These are phyloP conservation scores for Onchidella celtica DNA, from an alignment of 2,888 invertebrate genomes.

Conservation along the genomic window DNA sequence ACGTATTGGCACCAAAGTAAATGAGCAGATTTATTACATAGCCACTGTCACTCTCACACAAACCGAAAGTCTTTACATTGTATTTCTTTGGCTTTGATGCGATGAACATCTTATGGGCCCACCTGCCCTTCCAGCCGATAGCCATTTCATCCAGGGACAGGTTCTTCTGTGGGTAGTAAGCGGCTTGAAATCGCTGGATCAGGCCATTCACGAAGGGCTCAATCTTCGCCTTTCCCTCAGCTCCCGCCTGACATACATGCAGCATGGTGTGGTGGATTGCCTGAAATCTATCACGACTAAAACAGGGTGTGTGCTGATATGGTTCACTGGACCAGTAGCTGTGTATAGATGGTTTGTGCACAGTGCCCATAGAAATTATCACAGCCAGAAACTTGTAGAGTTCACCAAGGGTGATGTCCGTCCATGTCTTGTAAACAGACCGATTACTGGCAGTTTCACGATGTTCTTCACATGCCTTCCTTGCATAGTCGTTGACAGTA, in stretches of 20 bases:
- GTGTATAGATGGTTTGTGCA: background rate
- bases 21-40: background rate
- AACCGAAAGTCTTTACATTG: background rate
- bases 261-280: background rate
- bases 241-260: background rate
- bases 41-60: background rate
- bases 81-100: slow-evolving; percentile 8
- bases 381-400: slow-evolving; percentile 3
- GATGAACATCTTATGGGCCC: background rate
- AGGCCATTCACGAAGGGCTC: slow-evolving; percentile 10
- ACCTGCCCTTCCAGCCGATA: background rate
- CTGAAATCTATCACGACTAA: background rate
- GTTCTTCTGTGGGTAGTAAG: slow-evolving; percentile 3
- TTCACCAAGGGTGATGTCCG: background rate
- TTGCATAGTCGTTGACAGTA: slow-evolving; percentile 4
- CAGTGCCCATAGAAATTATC: background rate
- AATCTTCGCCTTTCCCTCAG: slow-evolving; percentile 8
- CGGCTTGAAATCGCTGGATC: background rate
- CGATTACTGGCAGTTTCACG: background rate
- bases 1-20: slow-evolving; percentile 3
- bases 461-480: background rate
- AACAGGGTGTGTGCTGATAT: background rate
- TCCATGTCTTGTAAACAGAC: background rate
- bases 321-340: background rate
- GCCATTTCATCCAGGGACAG: slow-evolving; percentile 12